phyloP scores from a whole-genome alignment of 2,113 vertebrate genomes.

The Salminus brasiliensis region DNA sequence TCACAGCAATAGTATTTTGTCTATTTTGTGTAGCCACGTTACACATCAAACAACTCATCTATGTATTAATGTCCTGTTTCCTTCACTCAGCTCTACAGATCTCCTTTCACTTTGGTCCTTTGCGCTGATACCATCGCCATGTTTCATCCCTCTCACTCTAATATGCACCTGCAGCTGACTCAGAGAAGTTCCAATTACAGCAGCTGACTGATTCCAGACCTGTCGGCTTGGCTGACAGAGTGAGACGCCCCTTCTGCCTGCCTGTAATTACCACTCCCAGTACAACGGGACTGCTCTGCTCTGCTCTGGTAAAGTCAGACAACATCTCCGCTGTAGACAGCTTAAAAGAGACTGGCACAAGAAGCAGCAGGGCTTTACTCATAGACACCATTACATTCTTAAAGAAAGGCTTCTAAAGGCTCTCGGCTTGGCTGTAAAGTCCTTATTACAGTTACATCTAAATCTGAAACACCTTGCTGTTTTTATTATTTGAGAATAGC shows the following conservation, averaged over 20 bases:
- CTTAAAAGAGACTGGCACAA: neutral
- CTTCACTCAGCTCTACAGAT: neutral
- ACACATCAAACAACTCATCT: neutral
- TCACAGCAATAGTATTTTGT: too few relatives aligned
- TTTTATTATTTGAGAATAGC: too few relatives aligned
- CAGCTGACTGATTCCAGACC: constrained; percentile 21
- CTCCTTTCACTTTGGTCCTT: neutral
- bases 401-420: too few relatives aligned
- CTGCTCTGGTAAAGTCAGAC: constrained; percentile 3
- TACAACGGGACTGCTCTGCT: neutral
- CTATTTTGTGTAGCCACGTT: neutral
- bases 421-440: too few relatives aligned
- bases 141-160: constrained; percentile 31
- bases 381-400: neutral
- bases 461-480: too few relatives aligned
- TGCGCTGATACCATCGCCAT: constrained; percentile 21
- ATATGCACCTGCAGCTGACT: neutral
- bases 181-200: constrained; percentile 11
- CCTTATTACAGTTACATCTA: too few relatives aligned
- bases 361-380: neutral
- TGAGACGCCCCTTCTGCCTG: constrained; percentile 14
- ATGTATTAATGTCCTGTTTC: neutral
- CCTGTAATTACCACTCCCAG: constrained; percentile 13
- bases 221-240: neutral
- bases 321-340: constrained; percentile 6